phyloP scores from a whole-genome alignment of 2,797 vertebrate genomes.

The Synanceia verrucosa region DNA sequence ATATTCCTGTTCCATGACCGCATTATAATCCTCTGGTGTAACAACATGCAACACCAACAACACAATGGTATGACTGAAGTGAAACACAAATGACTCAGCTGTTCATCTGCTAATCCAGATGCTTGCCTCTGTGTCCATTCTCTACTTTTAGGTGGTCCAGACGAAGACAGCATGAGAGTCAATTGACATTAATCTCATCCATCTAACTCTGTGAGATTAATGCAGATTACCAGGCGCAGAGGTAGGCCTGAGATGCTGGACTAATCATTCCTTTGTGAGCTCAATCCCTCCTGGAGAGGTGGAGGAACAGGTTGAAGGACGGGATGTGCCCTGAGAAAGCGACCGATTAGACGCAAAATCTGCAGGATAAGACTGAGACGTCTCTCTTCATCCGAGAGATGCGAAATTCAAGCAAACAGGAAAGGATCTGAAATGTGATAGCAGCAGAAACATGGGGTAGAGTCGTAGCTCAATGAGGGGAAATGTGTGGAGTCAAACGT shows the following conservation, averaged over 20 bases:
- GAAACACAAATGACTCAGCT: not conserved
- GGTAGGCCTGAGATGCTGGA: slow-evolving; percentile 58
- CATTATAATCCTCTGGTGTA: no score
- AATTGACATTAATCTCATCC: slow-evolving; percentile 53
- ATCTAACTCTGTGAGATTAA: slow-evolving; percentile 73
- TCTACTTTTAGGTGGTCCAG: slow-evolving; percentile 52
- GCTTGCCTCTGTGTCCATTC: slow-evolving; percentile 24
- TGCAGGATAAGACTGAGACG: slow-evolving; percentile 29
- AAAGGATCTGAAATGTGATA: not conserved
- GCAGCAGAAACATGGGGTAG: slow-evolving; percentile 21
- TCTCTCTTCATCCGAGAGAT: slow-evolving; percentile 18
- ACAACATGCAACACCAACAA: no score
- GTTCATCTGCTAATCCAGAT: slow-evolving; percentile 42
- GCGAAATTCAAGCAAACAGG: not conserved
- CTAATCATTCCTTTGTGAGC: slow-evolving; percentile 44
- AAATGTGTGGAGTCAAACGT: slow-evolving; percentile 2
- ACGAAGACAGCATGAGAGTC: slow-evolving; percentile 18
- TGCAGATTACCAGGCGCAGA: slow-evolving; percentile 61
- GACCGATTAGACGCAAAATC: slow-evolving; percentile 49
- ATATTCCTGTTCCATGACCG: no score
- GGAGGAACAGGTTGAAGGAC: slow-evolving; percentile 44
- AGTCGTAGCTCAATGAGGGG: not conserved
- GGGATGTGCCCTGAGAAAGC: slow-evolving; percentile 13
- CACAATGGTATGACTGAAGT: not conserved
- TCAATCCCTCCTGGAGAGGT: slow-evolving; percentile 35